Base-by-base conservation (phyloP, 2,888 invertebrate species). In the Dinocampus coccinellae region DNA sequence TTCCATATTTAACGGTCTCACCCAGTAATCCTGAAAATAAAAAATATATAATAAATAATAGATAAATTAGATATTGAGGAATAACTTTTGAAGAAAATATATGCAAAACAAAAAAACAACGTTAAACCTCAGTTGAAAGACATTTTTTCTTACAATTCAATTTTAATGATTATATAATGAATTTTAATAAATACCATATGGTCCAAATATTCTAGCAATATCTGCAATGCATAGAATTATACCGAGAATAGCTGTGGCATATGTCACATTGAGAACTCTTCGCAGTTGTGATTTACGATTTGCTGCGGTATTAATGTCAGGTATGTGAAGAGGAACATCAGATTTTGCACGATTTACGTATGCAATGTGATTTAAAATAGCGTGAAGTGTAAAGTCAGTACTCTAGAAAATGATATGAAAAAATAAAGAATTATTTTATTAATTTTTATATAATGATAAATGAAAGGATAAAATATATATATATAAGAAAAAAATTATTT, bases 301-400 rank as follows among this genome's bases (percentile, higher is more conserved):
- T 13, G 84, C 83, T 9, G 84, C 84, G 2, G 85, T 83, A 69
- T 78, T 81, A 16, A 81, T 79, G 74, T 86, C 86, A 52, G 85
- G 79, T 74, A 87, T 83, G 72, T 87, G 85, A 71, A 87, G 70
- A 29, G 85, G 85, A 13, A 81, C 80, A 69, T 85, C 84, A 36
- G 85, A 80, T 79, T 85, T 86, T 9, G 89, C 86, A 79, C 89
- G 87, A 81, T 89, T 90, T 66, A 89, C 89, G 76, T 89, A 89
- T 13, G 90, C 90, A 67, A 90, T 90, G 77, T 90, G 90, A 80
- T 90, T 89, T 70, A 90, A 79, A 77, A 90, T 89, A 22, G 89
- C 89, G 66, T 89, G 88, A 63, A 90, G 85, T 2, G 89, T 89
- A 70, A 89, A 84, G 75, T 88, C 88, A 24, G 84, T 79, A 69